phyloP scores from a whole-genome alignment of 2,888 invertebrate species.

The Erebia palarica region DNA sequence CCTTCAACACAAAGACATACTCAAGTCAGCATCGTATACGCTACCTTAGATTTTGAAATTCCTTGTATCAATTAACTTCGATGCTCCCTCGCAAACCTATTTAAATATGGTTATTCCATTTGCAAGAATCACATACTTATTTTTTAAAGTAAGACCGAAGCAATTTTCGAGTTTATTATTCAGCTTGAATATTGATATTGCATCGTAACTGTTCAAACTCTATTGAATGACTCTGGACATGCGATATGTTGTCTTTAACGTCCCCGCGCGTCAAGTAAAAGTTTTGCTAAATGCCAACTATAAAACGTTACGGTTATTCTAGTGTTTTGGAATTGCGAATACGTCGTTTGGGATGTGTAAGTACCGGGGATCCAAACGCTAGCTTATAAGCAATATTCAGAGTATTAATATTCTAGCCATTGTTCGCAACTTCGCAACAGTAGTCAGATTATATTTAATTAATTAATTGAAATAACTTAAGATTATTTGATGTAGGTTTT shows the following conservation, averaged over 20 bases:
- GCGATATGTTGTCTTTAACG: conserved; percentile 21
- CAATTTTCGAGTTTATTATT: not conserved
- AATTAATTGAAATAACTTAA: too few relatives aligned
- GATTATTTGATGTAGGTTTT: too few relatives aligned
- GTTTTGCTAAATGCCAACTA: conserved; percentile 33
- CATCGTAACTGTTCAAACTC: conserved; percentile 25
- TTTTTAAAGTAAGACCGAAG: not conserved
- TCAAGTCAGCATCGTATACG: too few relatives aligned
- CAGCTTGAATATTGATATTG: conserved; percentile 29
- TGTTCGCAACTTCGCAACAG: too few relatives aligned
- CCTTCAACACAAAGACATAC: too few relatives aligned
- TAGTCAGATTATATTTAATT: too few relatives aligned
- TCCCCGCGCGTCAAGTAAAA: conserved; percentile 26
- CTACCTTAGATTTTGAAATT: too few relatives aligned
- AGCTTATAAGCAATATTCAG: conserved; percentile 13
- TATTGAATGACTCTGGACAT: conserved; percentile 25
- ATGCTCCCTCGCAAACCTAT: too few relatives aligned
- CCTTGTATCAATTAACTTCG: too few relatives aligned
- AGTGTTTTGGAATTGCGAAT: conserved; percentile 19
- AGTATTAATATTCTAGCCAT: not conserved
- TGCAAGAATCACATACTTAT: too few relatives aligned
- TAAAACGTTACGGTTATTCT: conserved; percentile 32
- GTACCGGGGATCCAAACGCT: conserved; percentile 8
- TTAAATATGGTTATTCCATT: too few relatives aligned
- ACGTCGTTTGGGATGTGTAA: conserved; percentile 13